Evolutionary conservation across 2,888 invertebrate genomes (phyloP), one percentile per base, ranked within the genome.

Genomic region (Byasa hedistus): DNA sequence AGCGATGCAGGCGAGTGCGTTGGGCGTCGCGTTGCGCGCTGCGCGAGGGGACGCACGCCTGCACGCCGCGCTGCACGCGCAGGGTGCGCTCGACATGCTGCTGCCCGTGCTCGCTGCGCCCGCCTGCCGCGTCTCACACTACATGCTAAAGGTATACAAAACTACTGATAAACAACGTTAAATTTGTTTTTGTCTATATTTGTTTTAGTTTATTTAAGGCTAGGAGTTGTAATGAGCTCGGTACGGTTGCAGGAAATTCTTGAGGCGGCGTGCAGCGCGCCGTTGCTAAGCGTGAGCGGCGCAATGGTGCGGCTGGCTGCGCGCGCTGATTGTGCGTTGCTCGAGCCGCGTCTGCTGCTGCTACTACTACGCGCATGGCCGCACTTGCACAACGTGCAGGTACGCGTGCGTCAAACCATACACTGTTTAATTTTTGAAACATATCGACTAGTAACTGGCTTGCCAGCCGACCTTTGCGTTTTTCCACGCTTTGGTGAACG

Each of bases 181-280:
- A 4, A 27, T 27, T 1, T 27, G 27, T 4, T 27, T 32, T 32
- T 10, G 10, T 32, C 10, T 32, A 10, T 10, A 32, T 32, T 32
- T 32, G 32, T 32, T 10, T 7, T 32, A 10, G 10, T 10, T 10
- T 8, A 32, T 7, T 1, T 32, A 32, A 32, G 8, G 32, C 8
- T 8, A 5, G 32, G 0, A 10, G 32, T 48, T 1, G 48, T 48
- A 17, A 19, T 15, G 48, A 19, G 19, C 19, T 48, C 19, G 17
- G 48, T 5, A 5, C 48, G 48, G 27, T 1, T 32, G 21, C 67
- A 93, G 92, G 94, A 94, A 66, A 92, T 95, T 51, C 75, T 95
- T 23, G 95, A 95, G 68, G 93, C 93, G 27, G 94, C 95, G 36
- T 95, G 95, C 80, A 94, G 94, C 71, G 86, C 86, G 61, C 86